Evolutionary conservation across 1,140 invertebrate genomes (phyloP), one percentile per base, ranked within the genome.

Genomic region (Lineus longissimus): DNA sequence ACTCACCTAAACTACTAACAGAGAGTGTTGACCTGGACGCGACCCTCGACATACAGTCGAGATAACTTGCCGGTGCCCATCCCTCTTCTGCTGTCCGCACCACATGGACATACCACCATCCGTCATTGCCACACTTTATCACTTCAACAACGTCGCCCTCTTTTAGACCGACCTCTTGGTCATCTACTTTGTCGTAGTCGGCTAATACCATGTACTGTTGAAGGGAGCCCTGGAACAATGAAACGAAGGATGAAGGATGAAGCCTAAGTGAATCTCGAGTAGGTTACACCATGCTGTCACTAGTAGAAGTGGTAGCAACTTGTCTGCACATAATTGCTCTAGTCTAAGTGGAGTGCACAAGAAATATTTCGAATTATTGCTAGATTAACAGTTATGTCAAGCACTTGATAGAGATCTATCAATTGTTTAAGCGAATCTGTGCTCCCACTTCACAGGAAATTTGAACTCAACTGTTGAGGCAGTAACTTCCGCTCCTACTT

Each of bases 51-150:
- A 68, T 57, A 88, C 91, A 74, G 66, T 94, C 92, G 68, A 96
- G 84, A 80, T 94, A 96, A n/a, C 92, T 91, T 2, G 92, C 91
- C 30, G 93, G 94, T 41, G 92, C 92, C 94, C 94, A 97, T 25
- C 94, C 94, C 82, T 94, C 92, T 66, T 85, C 86, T 65, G 85
- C 86, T 7, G 73, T 74, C 6, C 89, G 88, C 71, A 90, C 82
- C 17, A 91, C 85, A 71, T 90, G 89, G 66, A 95, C 92, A 85
- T 92, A 95, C 93, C 93, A 96, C 94, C 94, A 97, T 51, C 94
- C 94, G 64, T 92, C 93, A 81, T 91, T 94, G 63, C 94, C 94
- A 47, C 93, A 89, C 82, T 94, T 93, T 27, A 94, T 83, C 54
- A 96, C 84, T 78, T 94, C 91, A 15, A 82, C 73, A 2, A 72